A percentile compares a stretch with the other conserved stretches of the same genome.
Evolutionary conservation across 1,140 invertebrate genomes (phyloP).

Genomic region (Pseudomyrmex dendroicus): DNA sequence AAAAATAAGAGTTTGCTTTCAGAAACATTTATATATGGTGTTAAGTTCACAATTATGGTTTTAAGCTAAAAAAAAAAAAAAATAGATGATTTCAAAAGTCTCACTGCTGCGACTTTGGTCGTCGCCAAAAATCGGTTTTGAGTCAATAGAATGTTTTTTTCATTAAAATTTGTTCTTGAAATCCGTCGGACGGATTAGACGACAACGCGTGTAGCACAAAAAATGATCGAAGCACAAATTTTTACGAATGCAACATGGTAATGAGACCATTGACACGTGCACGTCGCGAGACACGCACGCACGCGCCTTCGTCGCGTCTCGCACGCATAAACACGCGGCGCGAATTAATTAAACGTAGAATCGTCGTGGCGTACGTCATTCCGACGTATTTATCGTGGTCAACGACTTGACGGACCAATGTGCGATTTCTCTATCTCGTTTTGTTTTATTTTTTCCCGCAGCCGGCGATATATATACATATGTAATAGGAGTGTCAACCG

Average conservation of each 20-base stretch:
- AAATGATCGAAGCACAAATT: neutral
- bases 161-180: neutral
- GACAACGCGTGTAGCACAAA: neutral
- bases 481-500: neutral
- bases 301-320: slow-evolving; percentile 13
- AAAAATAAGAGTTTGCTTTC: too few species aligned
- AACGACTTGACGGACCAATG: slow-evolving; percentile 13
- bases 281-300: slow-evolving; percentile 23
- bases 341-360: slow-evolving; percentile 51
- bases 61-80: too few species aligned
- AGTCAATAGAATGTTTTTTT: too few species aligned
- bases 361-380: slow-evolving; percentile 1
- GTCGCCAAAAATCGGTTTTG: too few species aligned
- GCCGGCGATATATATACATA: slow-evolving; percentile 7
- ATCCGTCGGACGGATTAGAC: neutral
- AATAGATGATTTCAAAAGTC: neutral
- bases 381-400: slow-evolving; percentile 28
- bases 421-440: neutral
- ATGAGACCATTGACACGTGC: neutral
- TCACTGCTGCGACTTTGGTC: neutral
- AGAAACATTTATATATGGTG: too few species aligned
- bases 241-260: neutral
- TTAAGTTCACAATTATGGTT: too few species aligned
- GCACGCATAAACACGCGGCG: slow-evolving; percentile 17
- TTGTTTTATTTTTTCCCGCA: neutral